Evolutionary conservation across 2,888 invertebrate genomes (phyloP).

Genomic region (Micoletzkya japonica): DNA sequence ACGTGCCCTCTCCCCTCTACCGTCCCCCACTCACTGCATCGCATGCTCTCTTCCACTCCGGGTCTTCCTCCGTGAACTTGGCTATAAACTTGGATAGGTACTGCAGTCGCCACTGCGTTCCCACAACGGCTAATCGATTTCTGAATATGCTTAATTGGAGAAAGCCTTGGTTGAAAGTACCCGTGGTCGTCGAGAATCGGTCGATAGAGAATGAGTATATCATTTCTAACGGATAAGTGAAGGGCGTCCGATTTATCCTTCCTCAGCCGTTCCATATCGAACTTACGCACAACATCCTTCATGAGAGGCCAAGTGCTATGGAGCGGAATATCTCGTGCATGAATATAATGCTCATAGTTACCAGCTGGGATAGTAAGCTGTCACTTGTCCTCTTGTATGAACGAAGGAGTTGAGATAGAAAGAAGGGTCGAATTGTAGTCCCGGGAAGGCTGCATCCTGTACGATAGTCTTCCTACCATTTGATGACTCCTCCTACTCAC

Average conservation of each 20-base stretch:
- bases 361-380: slow-evolving; percentile 53
- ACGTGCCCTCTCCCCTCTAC: neutral
- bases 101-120: slow-evolving; percentile 48
- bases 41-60: neutral
- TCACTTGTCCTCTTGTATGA: slow-evolving; percentile 42
- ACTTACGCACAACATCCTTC: slow-evolving; percentile 39
- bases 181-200: slow-evolving; percentile 13
- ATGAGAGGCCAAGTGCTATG: slow-evolving; percentile 36
- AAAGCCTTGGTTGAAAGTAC: neutral
- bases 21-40: neutral
- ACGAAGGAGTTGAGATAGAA: slow-evolving; percentile 51
- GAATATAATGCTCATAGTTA: slow-evolving; percentile 19
- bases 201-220: slow-evolving; percentile 14
- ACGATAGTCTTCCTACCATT: neutral
- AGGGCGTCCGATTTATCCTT: slow-evolving; percentile 24
- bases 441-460: slow-evolving; percentile 30
- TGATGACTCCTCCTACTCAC: slow-evolving; percentile 20
- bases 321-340: slow-evolving; percentile 8
- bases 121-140: slow-evolving; percentile 47
- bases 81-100: slow-evolving; percentile 44
- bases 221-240: slow-evolving; percentile 35
- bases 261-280: slow-evolving; percentile 36
- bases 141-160: slow-evolving; percentile 30
- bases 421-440: slow-evolving; percentile 29
- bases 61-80: slow-evolving; percentile 33